Base-by-base conservation (phyloP, 2,797 vertebrate species). In the Artibeus lituratus region DNA sequence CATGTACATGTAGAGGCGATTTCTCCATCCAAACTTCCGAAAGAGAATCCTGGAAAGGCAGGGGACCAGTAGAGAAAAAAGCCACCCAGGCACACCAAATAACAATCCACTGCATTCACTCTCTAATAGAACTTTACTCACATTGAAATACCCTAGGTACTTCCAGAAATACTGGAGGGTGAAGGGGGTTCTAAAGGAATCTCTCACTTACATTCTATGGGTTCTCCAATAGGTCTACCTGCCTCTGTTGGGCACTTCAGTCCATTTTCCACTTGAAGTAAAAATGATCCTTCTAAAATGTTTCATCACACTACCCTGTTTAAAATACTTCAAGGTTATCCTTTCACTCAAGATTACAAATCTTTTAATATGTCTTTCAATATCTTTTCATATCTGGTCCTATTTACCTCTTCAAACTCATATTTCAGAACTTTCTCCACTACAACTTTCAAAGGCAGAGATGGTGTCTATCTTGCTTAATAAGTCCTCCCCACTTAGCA, bases 1-100 rank as follows among this genome's bases (percentile, higher is more conserved):
- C 16, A 16, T 69, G 42, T 32, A 70, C 24, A 19, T 0, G 0
- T 16, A 18, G 59, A 62, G 12, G 16, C n/a, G 4, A 14, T 59
- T 67, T 92, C 47, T 26, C 84, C 5, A 21, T 49, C 22, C 22
- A 37, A 1, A 51, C 55, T 57, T 29, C 47, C 21, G 44, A 35
- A 92, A 39, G 59, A 62, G 35, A 77, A 39, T n/a, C 37, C 53
- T 85, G 24, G 42, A 44, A 4, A 26, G 42, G 3, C 22, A 47
- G 37, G 70, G 12, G 24, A 55, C 70, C 37, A 51, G 18, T 42
- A 19, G 32, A 76, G 35, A 44, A 65, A 74, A 32, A 8, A 55
- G 26, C 62, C 42, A 1, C 19, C 19, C 10, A 29, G 62, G 18
- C 9, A 49, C 12, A 9, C 3, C 8, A 7, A 65, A 65, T 74